Evolutionary conservation across 2,888 invertebrate genomes (phyloP).

Genomic region (Apoda limacodes): DNA sequence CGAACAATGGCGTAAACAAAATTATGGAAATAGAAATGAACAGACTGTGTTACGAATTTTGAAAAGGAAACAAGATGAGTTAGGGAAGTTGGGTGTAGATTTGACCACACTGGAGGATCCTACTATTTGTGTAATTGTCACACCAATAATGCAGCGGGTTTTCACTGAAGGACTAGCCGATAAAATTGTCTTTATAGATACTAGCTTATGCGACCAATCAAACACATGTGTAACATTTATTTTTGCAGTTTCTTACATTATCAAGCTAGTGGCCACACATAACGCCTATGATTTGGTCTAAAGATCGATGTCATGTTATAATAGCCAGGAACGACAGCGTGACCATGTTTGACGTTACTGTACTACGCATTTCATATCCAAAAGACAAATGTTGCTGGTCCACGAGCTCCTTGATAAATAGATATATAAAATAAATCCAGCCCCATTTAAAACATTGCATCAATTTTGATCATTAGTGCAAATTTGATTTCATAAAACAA

Average conservation of each 20-base stretch:
- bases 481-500: no score
- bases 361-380: no score
- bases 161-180: not conserved
- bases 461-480: no score
- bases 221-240: constrained; percentile 1
- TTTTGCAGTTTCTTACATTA: constrained; percentile 4
- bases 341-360: no score
- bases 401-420: no score
- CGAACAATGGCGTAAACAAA: constrained; percentile 5
- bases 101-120: constrained; percentile 1
- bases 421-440: no score
- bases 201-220: constrained; percentile 1
- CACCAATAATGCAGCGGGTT: constrained; percentile 2
- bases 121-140: constrained; percentile 2
- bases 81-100: no score
- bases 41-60: constrained; percentile 1
- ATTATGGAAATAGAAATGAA: constrained; percentile 5
- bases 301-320: no score
- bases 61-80: constrained; percentile 1
- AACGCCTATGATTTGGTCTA: no score
- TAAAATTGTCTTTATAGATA: constrained; percentile 2
- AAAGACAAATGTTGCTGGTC: no score
- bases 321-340: no score
- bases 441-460: no score
- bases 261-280: not conserved